These are phyloP conservation scores for Pampus argenteus DNA, from an alignment of 2,797 vertebrate genomes.

Conservation along the genomic window DNA sequence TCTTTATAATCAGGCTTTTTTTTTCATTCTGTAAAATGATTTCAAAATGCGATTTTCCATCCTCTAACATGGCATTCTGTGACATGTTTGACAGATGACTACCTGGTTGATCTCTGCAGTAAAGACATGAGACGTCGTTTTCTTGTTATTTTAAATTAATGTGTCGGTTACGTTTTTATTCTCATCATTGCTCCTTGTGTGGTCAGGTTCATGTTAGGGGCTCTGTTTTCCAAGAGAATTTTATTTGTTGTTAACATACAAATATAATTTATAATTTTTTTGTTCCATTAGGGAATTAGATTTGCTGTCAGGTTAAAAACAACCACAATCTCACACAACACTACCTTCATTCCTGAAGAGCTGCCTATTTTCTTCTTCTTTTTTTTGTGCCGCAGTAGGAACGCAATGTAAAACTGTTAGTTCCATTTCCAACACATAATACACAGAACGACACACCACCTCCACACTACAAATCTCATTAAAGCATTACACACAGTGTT, in stretches of 20 bases:
- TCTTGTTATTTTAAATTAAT: too few species aligned
- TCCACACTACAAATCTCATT: conserved; percentile 72
- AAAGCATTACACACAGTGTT: conserved; percentile 57
- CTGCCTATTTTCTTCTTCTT: conserved; percentile 3
- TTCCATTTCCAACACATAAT: conserved; percentile 59
- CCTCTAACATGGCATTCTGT: too few species aligned
- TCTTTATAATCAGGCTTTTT: too few species aligned
- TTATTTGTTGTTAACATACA: not conserved
- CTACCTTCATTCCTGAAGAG: conserved; percentile 38
- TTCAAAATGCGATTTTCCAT: too few species aligned
- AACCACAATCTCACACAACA: not conserved
- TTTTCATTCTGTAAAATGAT: too few species aligned
- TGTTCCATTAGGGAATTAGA: conserved; percentile 1
- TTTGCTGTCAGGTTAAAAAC: conserved; percentile 26
- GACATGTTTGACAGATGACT: too few species aligned
- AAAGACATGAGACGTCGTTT: too few species aligned
- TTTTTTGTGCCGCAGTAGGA: conserved; percentile 14
- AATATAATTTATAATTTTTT: not conserved
- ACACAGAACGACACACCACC: conserved; percentile 50
- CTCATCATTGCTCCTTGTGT: not conserved
- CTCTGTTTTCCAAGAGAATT: not conserved
- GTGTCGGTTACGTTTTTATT: too few species aligned
- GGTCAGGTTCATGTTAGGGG: too few species aligned
- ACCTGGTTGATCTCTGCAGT: too few species aligned
- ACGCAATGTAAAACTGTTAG: conserved; percentile 45